Base-by-base conservation (phyloP, 2,113 vertebrate genomes). In the Jacana jacana region DNA sequence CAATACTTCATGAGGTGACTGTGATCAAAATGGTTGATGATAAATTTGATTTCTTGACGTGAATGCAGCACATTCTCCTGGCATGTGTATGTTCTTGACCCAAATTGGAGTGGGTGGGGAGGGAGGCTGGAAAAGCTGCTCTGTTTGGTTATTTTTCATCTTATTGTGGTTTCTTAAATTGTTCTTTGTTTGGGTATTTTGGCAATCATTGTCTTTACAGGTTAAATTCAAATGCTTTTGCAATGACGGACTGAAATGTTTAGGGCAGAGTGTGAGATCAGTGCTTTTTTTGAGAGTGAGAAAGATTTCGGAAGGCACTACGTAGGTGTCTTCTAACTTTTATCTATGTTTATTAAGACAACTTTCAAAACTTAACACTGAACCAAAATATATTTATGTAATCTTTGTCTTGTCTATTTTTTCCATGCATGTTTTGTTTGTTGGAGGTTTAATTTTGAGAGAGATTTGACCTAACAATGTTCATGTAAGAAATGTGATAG, bases 21-120 rank as follows among this genome's bases (percentile, higher is more conserved):
- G 14, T 75, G 30, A 68, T 65, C 35, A 76, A 71, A 85, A 82
- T 72, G 27, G 27, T 72, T 61, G 61, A 60, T 86, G 54, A 30
- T 63, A 48, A 66, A 71, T 69, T 76, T 44, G 77, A 89, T 81
- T 91, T 91, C 58, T 91, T 89, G 17, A 55, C 55, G n/a, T 69
- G 42, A 90, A 88, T 31, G 18, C 52, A 72, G 13, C 20, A 49
- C 5, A 13, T 78, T 87, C 7, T 73, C 17, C 63, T 86, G 64
- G 33, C 19, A 28, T n/a, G 0, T 83, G 15, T 73, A 92, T 6
- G 22, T 71, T 89, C 5, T 37, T 92, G 65, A 81, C 25, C 17
- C 11, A 11, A 0, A 68, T 48, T 5, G 1, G 44, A 46, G 37
- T 2, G 3, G 5, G 12, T 2, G 51, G 13, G 15, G 42, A 51